These are phyloP conservation scores for Alces alces DNA, from an alignment of 2,113 vertebrate genomes.

Conservation along the genomic window DNA sequence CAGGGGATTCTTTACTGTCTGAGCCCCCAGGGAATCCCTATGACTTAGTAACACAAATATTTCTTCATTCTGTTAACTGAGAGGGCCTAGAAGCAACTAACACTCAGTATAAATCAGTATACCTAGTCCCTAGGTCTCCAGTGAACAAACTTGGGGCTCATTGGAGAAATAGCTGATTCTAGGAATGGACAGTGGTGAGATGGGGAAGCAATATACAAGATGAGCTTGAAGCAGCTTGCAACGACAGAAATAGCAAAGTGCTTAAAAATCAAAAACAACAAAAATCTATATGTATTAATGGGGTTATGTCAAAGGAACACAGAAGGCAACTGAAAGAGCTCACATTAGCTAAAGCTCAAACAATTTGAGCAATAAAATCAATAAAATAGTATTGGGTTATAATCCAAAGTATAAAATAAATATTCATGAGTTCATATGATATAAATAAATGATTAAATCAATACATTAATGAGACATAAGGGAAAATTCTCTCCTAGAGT, in stretches of 20 bases:
- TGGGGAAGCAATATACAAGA: neutral
- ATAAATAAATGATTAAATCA: constrained; percentile 10
- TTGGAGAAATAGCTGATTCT: neutral
- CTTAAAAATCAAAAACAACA: neutral
- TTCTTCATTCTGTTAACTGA: neutral
- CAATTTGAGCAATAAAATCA: neutral
- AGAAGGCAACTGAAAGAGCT: neutral
- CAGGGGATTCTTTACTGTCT: neutral
- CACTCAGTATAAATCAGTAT: neutral
- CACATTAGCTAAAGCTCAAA: neutral
- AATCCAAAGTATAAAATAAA: neutral
- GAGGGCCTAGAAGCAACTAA: neutral
- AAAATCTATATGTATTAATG: neutral
- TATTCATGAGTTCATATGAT: neutral
- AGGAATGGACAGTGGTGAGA: neutral
- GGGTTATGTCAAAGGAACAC: neutral
- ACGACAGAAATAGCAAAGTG: neutral
- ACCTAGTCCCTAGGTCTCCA: neutral
- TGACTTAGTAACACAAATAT: neutral
- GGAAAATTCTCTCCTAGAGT: neutral
- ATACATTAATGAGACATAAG: neutral
- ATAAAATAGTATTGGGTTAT: constrained; percentile 6
- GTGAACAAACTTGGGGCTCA: neutral
- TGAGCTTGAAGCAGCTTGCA: neutral
- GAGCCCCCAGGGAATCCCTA: neutral